Percentiles rank a stretch among this genome's conserved stretches.
phyloP scores from a whole-genome alignment of 2,113 vertebrate genomes.

The Castor canadensis region DNA sequence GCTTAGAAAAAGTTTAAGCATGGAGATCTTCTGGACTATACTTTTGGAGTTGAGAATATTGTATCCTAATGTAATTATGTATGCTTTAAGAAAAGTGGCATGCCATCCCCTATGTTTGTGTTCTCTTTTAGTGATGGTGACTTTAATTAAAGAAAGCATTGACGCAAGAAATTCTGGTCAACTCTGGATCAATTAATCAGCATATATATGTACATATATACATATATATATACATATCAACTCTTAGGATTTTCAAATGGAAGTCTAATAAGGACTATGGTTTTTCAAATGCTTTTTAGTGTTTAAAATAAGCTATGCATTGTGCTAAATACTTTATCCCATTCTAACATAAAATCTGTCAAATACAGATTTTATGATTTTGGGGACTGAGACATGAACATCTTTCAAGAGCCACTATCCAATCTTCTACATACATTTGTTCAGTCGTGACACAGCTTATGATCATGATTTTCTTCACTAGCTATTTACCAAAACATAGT shows the following conservation, averaged over 20 bases:
- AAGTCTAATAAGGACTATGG: neutral
- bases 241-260: neutral
- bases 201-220: conserved; percentile 39
- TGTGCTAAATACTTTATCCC: conserved; percentile 12
- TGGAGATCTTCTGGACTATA: neutral
- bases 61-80: neutral
- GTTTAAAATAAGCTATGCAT: neutral
- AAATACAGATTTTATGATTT: too few species aligned
- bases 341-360: too few species aligned
- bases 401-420: too few species aligned
- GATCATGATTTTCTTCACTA: too few species aligned
- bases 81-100: neutral
- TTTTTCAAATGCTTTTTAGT: neutral
- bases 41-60: neutral
- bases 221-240: too few species aligned
- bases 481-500: neutral
- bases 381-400: too few species aligned
- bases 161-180: neutral
- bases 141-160: neutral
- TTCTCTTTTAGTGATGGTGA: neutral
- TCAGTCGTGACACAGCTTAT: too few species aligned
- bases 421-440: conserved; percentile 14
- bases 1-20: neutral
- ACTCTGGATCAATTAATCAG: conserved; percentile 18
- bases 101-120: neutral